Evolutionary conservation across 2,888 invertebrate species (phyloP), one percentile per base, ranked within the genome.

Genomic region (Aphidius colemani): DNA sequence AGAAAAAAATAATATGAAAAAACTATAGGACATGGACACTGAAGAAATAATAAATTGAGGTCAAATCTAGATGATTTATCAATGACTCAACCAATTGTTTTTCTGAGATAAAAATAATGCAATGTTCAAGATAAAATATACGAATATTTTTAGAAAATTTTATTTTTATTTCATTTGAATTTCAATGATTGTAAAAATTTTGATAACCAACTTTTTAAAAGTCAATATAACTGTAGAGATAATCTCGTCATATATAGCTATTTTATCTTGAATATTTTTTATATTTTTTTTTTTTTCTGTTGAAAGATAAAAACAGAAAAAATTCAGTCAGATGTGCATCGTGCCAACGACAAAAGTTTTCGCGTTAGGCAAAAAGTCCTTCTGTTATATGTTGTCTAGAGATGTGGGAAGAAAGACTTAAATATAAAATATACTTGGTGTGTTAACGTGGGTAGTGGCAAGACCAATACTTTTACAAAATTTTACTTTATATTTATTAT

Each of bases 321-420:
- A 57, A 53, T 59, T 30, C 5, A 48, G 65, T 66, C 59, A 62
- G 53, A 40, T 57, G 67, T 60, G 30, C 30, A 61, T 66, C 65
- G 70, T 70, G 68, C 67, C 65, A 68, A 68, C 62, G 67, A 70
- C 65, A 64, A 65, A 70, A 68, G 66, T 70, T 70, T 68, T 64
- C 67, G 67, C 70, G 68, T 70, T 68, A 70, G 66, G 41, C 48
- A 48, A 30, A 30, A 30, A n/a, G 51, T 9, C 7, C 4, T 46
- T 18, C 44, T 18, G 50, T 45, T 30, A 9, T n/a, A 45, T n/a
- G 10, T 3, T 11, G 13, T 57, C 39, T 45, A 49, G 39, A 51
- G 39, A 51, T 18, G 39, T 13, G 45, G 44, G 50, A 41, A 44
- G 41, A 11, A 30, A n/a, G 46, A 46, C 43, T 45, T 46, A 49